Percentiles rank a stretch among this genome's conserved stretches.
These are phyloP conservation scores for Calephelis perditalis DNA, from an alignment of 2,888 invertebrate genomes.

Conservation along the genomic window DNA sequence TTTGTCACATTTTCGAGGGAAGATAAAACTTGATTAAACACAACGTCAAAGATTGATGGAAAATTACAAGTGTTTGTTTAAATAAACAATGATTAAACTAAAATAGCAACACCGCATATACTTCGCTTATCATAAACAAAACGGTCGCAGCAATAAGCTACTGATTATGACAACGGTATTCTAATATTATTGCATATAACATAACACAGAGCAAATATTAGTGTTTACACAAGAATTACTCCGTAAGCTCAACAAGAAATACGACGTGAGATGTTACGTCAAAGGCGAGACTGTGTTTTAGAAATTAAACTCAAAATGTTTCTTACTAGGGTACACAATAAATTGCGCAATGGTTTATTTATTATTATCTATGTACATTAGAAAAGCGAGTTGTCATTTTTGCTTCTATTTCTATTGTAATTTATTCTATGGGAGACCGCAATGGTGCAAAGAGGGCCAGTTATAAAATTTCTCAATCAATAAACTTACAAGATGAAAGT, in stretches of 20 bases:
- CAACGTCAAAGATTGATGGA: no score
- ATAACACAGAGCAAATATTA: conserved; percentile 2
- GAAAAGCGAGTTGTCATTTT: not conserved
- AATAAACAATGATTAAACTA: no score
- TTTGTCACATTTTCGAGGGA: no score
- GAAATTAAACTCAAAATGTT: not conserved
- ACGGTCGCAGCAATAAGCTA: not conserved
- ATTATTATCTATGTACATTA: not conserved
- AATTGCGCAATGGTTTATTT: not conserved
- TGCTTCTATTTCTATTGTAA: conserved; percentile 10
- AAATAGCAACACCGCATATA: no score
- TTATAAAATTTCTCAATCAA: not conserved
- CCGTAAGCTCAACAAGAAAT: conserved; percentile 1
- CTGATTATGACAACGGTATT: not conserved
- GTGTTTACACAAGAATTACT: not conserved
- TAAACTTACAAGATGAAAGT: conserved; percentile 15
- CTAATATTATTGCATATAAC: not conserved
- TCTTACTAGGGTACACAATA: not conserved
- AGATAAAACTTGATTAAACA: no score
- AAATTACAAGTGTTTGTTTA: no score
- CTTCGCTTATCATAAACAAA: not conserved
- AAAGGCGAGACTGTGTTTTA: not conserved
- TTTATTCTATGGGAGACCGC: conserved; percentile 6
- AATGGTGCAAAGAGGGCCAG: conserved; percentile 3
- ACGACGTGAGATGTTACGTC: not conserved